These are phyloP conservation scores for Bruchidius siliquastri DNA, from an alignment of 2,888 invertebrate genomes.

Conservation along the genomic window DNA sequence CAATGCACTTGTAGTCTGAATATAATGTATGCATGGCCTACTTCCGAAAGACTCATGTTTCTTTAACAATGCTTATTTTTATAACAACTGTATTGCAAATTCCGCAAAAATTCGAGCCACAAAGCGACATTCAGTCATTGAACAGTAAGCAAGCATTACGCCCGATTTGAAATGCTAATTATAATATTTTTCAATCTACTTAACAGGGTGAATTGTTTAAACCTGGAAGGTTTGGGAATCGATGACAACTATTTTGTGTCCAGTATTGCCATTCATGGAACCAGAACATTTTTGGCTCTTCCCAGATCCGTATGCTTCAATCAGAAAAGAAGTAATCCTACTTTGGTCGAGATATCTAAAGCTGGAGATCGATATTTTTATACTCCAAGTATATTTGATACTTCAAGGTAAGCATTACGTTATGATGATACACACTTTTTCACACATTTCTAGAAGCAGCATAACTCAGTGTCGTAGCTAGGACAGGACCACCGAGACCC, in stretches of 20 bases:
- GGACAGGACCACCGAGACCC: no score
- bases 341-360: conserved; percentile 37
- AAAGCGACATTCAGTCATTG: neutral
- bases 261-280: conserved; percentile 44
- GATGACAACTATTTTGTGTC: conserved; percentile 35
- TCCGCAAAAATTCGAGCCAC: neutral
- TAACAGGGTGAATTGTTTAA: conserved; percentile 19
- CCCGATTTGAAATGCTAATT: no score
- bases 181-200: neutral
- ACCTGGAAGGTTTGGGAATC: conserved; percentile 29
- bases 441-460: no score
- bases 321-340: conserved; percentile 31
- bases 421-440: no score
- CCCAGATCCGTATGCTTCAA: conserved; percentile 40
- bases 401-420: neutral
- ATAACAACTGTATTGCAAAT: neutral
- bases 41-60: neutral
- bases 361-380: conserved; percentile 2
- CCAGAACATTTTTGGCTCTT: conserved; percentile 45
- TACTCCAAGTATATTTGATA: neutral
- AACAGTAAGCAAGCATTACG: no score
- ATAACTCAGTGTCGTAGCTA: no score
- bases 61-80: neutral
- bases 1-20: no score
- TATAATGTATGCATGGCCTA: no score